Conservation (phyloP, 2,888 invertebrate genomes). For the Saturnia japonica region DNA sequence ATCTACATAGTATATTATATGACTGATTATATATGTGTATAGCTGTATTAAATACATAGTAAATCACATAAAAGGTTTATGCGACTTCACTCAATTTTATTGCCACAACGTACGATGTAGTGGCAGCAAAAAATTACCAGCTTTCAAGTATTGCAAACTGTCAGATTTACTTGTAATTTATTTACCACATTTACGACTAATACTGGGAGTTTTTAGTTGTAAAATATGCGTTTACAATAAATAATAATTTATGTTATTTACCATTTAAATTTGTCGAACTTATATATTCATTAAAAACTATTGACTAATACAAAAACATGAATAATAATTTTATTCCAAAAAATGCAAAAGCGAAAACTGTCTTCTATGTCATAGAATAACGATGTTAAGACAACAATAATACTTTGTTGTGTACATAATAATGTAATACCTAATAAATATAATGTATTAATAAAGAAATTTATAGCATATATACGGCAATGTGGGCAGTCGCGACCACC, state of each 20-base stretch:
- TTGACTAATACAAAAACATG: too few relatives aligned
- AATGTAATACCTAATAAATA: too few relatives aligned
- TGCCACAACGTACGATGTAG: conserved; percentile 48
- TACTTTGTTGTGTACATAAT: too few relatives aligned
- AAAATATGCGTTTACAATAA: background rate
- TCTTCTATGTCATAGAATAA: too few relatives aligned
- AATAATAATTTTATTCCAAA: too few relatives aligned
- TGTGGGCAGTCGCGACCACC: too few relatives aligned
- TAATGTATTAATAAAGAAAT: too few relatives aligned
- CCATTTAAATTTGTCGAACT: background rate
- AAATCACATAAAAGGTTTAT: conserved; percentile 75
- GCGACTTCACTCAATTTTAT: conserved; percentile 69
- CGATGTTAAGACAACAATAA: too few relatives aligned
- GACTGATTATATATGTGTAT: conserved; percentile 40
- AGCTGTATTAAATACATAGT: conserved; percentile 70
- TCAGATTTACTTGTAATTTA: conserved; percentile 6
- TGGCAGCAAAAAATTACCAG: conserved; percentile 42
- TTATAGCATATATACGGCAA: too few relatives aligned
- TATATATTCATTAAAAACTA: background rate
- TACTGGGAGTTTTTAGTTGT: background rate
- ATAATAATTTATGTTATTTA: background rate
- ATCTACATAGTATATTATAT: background rate
- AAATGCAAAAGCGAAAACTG: too few relatives aligned
- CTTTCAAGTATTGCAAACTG: conserved; percentile 8
- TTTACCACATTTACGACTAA: conserved; percentile 17